These are phyloP conservation scores for Drosophila melanosoma DNA, from an alignment of 2,888 invertebrate genomes.

Conservation along the genomic window DNA sequence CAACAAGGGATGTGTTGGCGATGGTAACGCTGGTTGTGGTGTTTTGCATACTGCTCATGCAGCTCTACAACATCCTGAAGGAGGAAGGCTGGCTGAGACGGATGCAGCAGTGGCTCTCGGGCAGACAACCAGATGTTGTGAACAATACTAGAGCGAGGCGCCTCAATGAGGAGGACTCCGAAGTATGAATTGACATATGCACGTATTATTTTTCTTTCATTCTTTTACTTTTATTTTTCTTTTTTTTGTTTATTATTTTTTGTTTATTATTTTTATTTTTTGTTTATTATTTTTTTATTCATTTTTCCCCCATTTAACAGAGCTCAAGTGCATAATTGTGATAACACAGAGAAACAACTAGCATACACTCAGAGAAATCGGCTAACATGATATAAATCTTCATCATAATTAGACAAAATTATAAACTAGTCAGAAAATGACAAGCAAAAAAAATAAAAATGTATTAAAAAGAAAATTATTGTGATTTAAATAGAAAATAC, in stretches of 20 bases:
- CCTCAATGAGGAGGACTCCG: conserved; percentile 74
- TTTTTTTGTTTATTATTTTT: conserved; percentile 14
- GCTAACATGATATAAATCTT: conserved; percentile 26
- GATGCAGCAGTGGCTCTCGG: conserved; percentile 34
- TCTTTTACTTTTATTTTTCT: conserved; percentile 20
- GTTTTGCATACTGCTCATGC: conserved; percentile 77
- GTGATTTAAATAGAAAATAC: background rate
- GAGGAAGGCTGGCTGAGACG: conserved; percentile 79
- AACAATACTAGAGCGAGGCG: conserved; percentile 46
- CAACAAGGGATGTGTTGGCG: conserved; percentile 74
- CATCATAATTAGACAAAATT: background rate
- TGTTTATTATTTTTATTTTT: conserved; percentile 29
- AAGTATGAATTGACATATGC: conserved; percentile 67
- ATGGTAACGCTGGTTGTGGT: conserved; percentile 79
- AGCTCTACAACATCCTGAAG: conserved; percentile 76
- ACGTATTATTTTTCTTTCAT: background rate
- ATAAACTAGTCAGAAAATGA: background rate
- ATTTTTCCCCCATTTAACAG: conserved; percentile 33
- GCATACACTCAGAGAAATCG: conserved; percentile 48
- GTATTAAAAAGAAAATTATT: background rate
- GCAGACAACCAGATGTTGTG: conserved; percentile 12
- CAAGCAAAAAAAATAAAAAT: background rate
- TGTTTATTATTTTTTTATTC: conserved; percentile 32
- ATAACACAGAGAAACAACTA: conserved; percentile 24
- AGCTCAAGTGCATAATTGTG: conserved; percentile 64